phyloP scores from a whole-genome alignment of 2,888 invertebrate species.

The Odontothrips loti region DNA sequence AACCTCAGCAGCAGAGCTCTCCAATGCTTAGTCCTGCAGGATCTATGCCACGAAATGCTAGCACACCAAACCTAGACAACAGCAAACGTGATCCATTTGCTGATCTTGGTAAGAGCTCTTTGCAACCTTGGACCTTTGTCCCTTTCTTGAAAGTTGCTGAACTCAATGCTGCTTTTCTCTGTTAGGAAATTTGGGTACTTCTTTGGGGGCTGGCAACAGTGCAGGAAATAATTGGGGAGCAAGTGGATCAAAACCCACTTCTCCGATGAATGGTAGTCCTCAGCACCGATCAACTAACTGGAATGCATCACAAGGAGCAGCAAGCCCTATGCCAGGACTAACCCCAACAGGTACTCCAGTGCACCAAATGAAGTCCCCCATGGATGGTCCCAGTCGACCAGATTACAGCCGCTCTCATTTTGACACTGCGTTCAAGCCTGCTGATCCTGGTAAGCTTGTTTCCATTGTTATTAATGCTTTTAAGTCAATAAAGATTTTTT shows the following conservation, averaged over 20 bases:
- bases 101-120: slow-evolving; percentile 55
- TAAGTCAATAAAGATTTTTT: no score
- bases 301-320: slow-evolving; percentile 31
- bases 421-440: slow-evolving; percentile 50
- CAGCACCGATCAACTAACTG: slow-evolving; percentile 43
- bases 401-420: slow-evolving; percentile 69
- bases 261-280: slow-evolving; percentile 46
- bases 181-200: slow-evolving; percentile 45
- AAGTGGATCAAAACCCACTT: slow-evolving; percentile 37
- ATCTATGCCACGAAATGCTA: slow-evolving; percentile 48
- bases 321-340: slow-evolving; percentile 41
- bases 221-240: slow-evolving; percentile 27
- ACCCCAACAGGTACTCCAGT: slow-evolving; percentile 47
- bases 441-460: slow-evolving; percentile 39
- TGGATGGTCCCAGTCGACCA: slow-evolving; percentile 43
- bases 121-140: neutral
- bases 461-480: slow-evolving; percentile 24
- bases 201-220: slow-evolving; percentile 31
- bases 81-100: slow-evolving; percentile 66
- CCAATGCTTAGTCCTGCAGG: slow-evolving; percentile 25
- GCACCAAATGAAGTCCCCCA: slow-evolving; percentile 48
- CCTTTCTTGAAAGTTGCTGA: neutral
- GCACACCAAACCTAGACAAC: slow-evolving; percentile 52
- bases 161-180: no score
- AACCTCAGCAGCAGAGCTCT: slow-evolving; percentile 18